Base-by-base conservation (phyloP, 1,140 invertebrate species). In the Sinella curviseta region DNA sequence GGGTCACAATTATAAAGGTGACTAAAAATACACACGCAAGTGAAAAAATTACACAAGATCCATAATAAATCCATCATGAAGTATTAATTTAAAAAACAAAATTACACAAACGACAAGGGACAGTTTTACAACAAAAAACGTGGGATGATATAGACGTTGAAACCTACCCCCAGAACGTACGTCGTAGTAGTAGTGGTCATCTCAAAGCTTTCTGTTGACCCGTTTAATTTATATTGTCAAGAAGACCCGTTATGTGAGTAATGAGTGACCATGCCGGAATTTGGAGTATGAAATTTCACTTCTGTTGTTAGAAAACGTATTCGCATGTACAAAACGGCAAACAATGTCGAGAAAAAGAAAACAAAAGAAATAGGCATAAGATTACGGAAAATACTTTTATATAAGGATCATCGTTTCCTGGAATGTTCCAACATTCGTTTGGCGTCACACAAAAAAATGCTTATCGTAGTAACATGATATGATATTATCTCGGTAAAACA, bases 141-240 rank as follows among this genome's bases (percentile, higher is more conserved):
- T n/a, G n/a, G n/a, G n/a, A n/a, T 48, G 20, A 48, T 48, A 48
- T 12, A 20, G 39, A 48, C 20, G 8, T 48, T 48, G 28, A 70
- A 70, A 70, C 65, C 65, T 70, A 70, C 65, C 65, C 65, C 65
- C 26, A 31, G 65, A n/a, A 65, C 24, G 24, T 12, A 65, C 24
- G 75, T 76, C n/a, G 75, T 76, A n/a, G n/a, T n/a, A 60, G 36
- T 70, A 36, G 78, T 78, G 3, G 78, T 80, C 55, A 80, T 74
- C 36, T 80, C 79, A 24, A 80, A 67, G 28, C 76, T 80, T 31
- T 80, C 79, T 14, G 74, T 75, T 31, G 30, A 70, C 3, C 48
- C 26, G 39, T 74, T 74, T 30, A 77, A 31, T 74, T 80, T 80
- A 39, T 33, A 48, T 48, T 80, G 79, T 80, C 79, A 80, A 24